Evolutionary conservation across 2,113 vertebrate genomes (phyloP), one percentile per base, ranked within the genome.

Genomic region (Nestor notabilis): DNA sequence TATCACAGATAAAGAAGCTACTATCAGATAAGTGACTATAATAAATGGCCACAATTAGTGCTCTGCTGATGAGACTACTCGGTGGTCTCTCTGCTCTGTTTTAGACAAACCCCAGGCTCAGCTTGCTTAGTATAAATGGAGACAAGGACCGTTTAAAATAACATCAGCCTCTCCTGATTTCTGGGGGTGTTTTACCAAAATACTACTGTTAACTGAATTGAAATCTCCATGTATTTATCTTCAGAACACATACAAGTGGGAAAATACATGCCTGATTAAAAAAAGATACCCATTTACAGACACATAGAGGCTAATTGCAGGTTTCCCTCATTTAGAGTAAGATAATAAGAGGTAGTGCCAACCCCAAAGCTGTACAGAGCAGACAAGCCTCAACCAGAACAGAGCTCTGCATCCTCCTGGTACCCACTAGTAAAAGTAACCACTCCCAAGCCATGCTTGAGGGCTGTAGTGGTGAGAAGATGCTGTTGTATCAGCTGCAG

Each of bases 11-110:
- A 99, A 98, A 98, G 97, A 98, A 97, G 95, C 96, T 95, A 95
- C 98, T 98, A 99, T 99, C 99, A 99, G 99, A 99, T 99, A 99
- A 99, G 97, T 97, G 95, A 98, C 97, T 97, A 97, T 98, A 99
- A 99, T 98, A 98, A 98, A 99, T 98, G 98, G 97, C 97, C 91
- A 96, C 97, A 97, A 98, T 98, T 98, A 98, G 98, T 97, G 95
- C 94, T 97, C 94, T 97, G 98, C 96, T 98, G 98, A 98, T 98
- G 97, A 98, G 97, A 97, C 97, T 97, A 93, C 95, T 97, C 97
- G 99, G 99, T 99, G 99, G 99, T 99, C 99, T 96, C 89, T 76
- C 87, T 88, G 90, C 92, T 96, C 86, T 83, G 47, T 81, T 95
- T 97, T 94, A 95, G 98, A 98, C 95, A 98, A 98, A 98, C 80